Conservation (phyloP, 1,140 invertebrate species). For the Sarcophaga peregrina region DNA sequence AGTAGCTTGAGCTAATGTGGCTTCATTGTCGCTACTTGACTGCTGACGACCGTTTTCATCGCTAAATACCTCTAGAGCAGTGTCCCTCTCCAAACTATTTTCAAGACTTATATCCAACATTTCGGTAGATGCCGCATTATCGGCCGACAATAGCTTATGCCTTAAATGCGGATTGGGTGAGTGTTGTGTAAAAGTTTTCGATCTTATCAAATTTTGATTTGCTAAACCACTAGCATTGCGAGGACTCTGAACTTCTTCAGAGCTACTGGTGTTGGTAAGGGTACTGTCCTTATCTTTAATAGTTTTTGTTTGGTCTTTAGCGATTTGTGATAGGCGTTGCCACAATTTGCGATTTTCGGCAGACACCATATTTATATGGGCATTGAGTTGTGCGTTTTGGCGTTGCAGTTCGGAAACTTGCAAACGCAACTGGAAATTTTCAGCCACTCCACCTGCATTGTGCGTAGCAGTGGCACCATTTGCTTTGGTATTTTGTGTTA, state of each 20-base stretch:
- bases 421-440: constrained; percentile 68
- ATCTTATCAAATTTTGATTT: constrained; percentile 68
- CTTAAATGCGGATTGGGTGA: constrained; percentile 69
- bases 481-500: not conserved
- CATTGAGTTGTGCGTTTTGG: constrained; percentile 79
- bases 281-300: constrained; percentile 33
- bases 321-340: constrained; percentile 76
- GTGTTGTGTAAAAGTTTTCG: constrained; percentile 73
- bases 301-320: constrained; percentile 69
- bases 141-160: constrained; percentile 69
- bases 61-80: constrained; percentile 70
- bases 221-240: constrained; percentile 28
- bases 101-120: constrained; percentile 74
- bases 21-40: constrained; percentile 75
- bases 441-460: constrained; percentile 57
- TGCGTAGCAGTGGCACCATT: constrained; percentile 44
- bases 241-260: not conserved
- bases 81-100: constrained; percentile 82
- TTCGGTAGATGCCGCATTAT: constrained; percentile 50
- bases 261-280: not conserved
- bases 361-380: constrained; percentile 82
- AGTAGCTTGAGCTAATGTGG: constrained; percentile 69
- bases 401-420: constrained; percentile 76
- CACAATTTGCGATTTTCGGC: constrained; percentile 83
- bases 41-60: constrained; percentile 63